phyloP scores from a whole-genome alignment of 2,113 vertebrate genomes.

The Anoura caudifer region DNA sequence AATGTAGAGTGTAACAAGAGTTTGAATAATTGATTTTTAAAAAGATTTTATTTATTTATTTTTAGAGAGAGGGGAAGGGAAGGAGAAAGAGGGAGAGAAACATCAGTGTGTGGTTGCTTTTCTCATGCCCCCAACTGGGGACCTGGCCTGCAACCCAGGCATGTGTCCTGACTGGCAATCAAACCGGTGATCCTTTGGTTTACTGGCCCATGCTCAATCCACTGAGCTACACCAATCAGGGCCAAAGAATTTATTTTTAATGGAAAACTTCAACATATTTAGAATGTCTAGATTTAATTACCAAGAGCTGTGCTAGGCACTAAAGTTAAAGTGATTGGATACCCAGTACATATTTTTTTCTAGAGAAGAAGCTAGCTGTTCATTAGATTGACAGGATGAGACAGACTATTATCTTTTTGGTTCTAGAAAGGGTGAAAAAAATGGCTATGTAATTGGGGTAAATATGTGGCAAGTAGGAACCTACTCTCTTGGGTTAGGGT shows the following conservation, averaged over 20 bases:
- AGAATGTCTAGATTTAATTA: slow-evolving; percentile 21
- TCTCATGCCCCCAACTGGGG: too few relatives aligned
- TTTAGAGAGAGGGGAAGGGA: too few relatives aligned
- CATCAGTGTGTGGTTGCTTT: too few relatives aligned
- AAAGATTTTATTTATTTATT: too few relatives aligned
- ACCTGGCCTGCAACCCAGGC: too few relatives aligned
- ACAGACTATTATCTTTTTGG: background rate
- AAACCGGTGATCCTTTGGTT: too few relatives aligned
- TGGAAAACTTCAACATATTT: slow-evolving; percentile 17
- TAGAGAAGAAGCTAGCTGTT: background rate
- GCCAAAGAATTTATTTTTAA: background rate
- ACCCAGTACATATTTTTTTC: background rate
- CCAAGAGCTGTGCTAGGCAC: background rate
- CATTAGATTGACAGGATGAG: background rate
- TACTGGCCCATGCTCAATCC: too few relatives aligned
- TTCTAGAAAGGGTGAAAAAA: background rate
- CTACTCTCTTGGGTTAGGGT: background rate
- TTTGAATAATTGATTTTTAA: background rate
- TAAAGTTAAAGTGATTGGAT: background rate
- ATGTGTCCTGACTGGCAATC: too few relatives aligned
- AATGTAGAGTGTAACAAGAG: background rate
- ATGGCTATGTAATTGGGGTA: background rate
- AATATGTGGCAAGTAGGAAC: background rate
- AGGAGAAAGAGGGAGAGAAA: too few relatives aligned
- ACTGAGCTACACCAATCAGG: too few relatives aligned